Conservation (phyloP, 2,888 invertebrate genomes). For the Dolichopus griseipennis region DNA sequence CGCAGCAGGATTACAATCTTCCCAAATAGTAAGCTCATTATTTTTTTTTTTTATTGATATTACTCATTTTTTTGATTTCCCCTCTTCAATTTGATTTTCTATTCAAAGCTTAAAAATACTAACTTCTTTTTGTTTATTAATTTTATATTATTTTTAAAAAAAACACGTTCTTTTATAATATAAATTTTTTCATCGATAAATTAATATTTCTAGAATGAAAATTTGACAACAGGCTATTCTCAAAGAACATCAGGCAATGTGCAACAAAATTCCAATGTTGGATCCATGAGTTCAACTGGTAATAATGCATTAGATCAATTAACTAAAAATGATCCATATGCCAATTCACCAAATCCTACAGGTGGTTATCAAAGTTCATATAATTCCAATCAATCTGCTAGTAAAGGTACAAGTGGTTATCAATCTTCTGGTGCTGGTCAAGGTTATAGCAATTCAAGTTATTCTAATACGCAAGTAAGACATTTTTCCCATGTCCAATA, state of each 20-base stretch:
- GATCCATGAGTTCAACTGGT: constrained; percentile 27
- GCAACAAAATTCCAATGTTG: constrained; percentile 28
- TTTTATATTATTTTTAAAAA: not conserved
- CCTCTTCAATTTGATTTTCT: too few relatives aligned
- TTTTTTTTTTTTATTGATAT: too few relatives aligned
- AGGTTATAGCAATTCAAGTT: constrained; percentile 39
- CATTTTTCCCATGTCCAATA: not conserved
- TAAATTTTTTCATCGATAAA: not conserved
- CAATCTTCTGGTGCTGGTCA: constrained; percentile 36
- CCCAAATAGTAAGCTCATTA: constrained; percentile 36
- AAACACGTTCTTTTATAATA: not conserved
- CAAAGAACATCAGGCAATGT: constrained; percentile 31
- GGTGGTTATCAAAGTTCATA: constrained; percentile 37
- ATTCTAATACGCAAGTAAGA: constrained; percentile 37
- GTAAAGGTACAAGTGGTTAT: constrained; percentile 35
- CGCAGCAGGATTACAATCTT: constrained; percentile 35
- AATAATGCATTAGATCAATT: constrained; percentile 36
- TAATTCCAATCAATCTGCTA: constrained; percentile 30
- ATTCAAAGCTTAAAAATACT: too few relatives aligned
- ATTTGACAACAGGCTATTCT: constrained; percentile 35
- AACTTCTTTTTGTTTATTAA: too few relatives aligned
- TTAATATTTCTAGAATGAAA: constrained; percentile 30
- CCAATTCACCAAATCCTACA: constrained; percentile 33
- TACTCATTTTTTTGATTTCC: too few relatives aligned
- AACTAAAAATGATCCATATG: constrained; percentile 40